Conservation (phyloP, 2,797 vertebrate species). For the Rhyacichthys aspro region DNA sequence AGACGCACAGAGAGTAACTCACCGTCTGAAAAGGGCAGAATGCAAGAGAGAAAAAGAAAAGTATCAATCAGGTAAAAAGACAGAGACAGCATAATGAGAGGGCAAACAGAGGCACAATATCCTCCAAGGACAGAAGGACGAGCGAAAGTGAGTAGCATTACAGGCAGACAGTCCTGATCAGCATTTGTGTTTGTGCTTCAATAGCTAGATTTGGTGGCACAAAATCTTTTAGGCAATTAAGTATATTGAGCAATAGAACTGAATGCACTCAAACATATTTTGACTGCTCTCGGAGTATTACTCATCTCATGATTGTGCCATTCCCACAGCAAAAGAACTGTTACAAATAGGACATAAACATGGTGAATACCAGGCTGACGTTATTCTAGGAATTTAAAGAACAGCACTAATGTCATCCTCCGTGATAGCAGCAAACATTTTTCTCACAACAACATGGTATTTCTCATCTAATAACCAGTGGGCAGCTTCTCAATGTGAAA, state of each 20-base stretch:
- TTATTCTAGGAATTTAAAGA: conserved; percentile 39
- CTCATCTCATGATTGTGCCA: conserved; percentile 20
- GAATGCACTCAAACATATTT: conserved; percentile 56
- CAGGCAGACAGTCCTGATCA: conserved; percentile 73
- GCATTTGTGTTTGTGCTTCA: conserved; percentile 55
- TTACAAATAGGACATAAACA: conserved; percentile 36
- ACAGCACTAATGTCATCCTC: conserved; percentile 27
- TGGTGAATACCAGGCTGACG: conserved; percentile 18
- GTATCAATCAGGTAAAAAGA: conserved; percentile 68
- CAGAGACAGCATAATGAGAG: conserved; percentile 46
- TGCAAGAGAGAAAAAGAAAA: conserved; percentile 75
- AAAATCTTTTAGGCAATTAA: conserved; percentile 64
- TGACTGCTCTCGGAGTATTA: conserved; percentile 39
- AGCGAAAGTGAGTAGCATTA: conserved; percentile 65
- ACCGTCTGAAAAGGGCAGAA: conserved; percentile 77
- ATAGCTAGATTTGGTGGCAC: conserved; percentile 45
- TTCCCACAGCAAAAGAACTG: conserved; percentile 34
- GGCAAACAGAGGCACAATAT: conserved; percentile 27
- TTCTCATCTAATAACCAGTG: conserved; percentile 27
- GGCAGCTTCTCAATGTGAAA: conserved; percentile 1
- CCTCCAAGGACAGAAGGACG: conserved; percentile 3
- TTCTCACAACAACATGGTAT: conserved; percentile 25
- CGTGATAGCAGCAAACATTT: conserved; percentile 21
- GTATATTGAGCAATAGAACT: conserved; percentile 48
- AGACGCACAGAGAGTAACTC: conserved; percentile 69